A percentile compares a stretch with the other conserved stretches of the same genome.
Evolutionary conservation across 2,888 invertebrate genomes (phyloP).

Genomic region (Listrodromus nycthemerus): DNA sequence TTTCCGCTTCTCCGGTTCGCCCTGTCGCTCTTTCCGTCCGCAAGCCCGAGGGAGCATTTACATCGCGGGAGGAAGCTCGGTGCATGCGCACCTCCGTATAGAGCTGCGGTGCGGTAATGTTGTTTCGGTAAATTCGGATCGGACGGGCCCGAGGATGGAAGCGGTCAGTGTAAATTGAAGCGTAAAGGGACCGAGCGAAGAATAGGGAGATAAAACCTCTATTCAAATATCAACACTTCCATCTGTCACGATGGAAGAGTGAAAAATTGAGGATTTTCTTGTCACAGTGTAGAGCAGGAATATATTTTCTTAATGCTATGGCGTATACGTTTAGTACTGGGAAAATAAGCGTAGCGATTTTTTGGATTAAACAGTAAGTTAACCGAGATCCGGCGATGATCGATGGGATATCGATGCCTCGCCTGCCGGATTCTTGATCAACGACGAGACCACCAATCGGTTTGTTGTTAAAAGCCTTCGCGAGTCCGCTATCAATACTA

Average conservation of each 20-base stretch:
- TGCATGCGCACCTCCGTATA: not conserved
- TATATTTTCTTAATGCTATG: not conserved
- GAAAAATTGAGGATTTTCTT: not conserved
- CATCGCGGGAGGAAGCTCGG: constrained; percentile 6
- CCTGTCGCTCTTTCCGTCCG: not conserved
- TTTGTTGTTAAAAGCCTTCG: not conserved
- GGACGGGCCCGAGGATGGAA: not conserved
- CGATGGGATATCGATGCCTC: not conserved
- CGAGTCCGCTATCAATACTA: not conserved
- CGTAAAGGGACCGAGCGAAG: not conserved
- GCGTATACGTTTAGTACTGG: not conserved
- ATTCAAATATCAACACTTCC: not conserved
- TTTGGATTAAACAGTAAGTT: not conserved
- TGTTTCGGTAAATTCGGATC: not conserved
- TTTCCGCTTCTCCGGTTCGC: not conserved
- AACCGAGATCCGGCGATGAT: not conserved
- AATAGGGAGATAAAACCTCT: not conserved
- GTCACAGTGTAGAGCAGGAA: not conserved
- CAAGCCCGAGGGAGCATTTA: not conserved
- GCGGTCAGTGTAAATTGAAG: constrained; percentile 5
- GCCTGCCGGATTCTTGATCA: no score
- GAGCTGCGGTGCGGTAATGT: not conserved
- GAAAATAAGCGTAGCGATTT: not conserved
- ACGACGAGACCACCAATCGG: not conserved
- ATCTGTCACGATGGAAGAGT: not conserved